Conservation (phyloP, 1,140 invertebrate species). For the Zaprionus vittiger region DNA sequence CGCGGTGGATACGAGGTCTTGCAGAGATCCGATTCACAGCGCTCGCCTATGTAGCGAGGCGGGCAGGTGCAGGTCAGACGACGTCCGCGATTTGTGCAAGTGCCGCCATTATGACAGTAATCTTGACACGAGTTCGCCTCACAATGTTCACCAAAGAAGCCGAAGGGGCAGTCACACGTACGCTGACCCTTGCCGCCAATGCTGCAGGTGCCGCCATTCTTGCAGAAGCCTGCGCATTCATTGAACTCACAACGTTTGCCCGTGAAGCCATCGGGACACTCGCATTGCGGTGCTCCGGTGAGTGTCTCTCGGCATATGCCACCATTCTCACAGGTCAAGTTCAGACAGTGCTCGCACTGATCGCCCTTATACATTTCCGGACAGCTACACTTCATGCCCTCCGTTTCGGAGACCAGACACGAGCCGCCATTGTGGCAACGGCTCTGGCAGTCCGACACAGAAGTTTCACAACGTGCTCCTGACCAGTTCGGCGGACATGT, state of each 20-base stretch:
- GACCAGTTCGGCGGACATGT: conserved; percentile 88
- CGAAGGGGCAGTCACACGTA: conserved; percentile 85
- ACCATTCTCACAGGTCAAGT: conserved; percentile 79
- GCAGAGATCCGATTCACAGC: conserved; percentile 80
- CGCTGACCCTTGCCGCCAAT: conserved; percentile 81
- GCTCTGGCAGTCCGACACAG: conserved; percentile 85
- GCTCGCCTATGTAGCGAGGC: conserved; percentile 69
- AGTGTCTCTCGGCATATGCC: conserved; percentile 80
- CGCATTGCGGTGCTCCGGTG: conserved; percentile 85
- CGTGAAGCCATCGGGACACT: conserved; percentile 85
- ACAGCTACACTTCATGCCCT: conserved; percentile 80
- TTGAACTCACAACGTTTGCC: conserved; percentile 81
- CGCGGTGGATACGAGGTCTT: conserved; percentile 71
- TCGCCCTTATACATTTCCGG: conserved; percentile 72
- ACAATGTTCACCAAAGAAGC: conserved; percentile 86
- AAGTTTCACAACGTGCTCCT: conserved; percentile 88
- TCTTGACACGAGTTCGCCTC: conserved; percentile 86
- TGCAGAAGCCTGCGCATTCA: conserved; percentile 85
- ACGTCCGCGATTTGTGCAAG: conserved; percentile 59
- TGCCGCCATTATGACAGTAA: conserved; percentile 86
- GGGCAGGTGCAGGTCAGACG: conserved; percentile 66
- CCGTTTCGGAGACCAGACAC: conserved; percentile 67
- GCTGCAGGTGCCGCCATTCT: conserved; percentile 86
- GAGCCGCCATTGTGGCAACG: conserved; percentile 81
- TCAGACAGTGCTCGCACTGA: conserved; percentile 82